phyloP scores from a whole-genome alignment of 35 echinoderm and acorn worm species.

The Amphiura filiformis region DNA sequence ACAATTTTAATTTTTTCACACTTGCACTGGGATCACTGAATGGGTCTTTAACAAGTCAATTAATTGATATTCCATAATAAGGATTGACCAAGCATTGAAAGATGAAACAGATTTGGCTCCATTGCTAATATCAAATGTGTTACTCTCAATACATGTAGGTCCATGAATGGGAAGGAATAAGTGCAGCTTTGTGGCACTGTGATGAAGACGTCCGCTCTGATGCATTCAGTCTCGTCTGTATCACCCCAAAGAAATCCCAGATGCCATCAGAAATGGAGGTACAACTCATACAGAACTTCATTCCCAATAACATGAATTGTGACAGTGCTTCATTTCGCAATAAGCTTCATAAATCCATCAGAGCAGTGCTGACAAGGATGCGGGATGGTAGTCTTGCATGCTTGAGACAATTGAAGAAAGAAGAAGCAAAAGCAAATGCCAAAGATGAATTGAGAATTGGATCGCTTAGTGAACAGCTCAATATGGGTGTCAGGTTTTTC shows the following conservation, averaged over 20 bases:
- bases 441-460: neutral
- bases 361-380: conserved; percentile 47
- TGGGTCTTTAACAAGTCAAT: too few species aligned
- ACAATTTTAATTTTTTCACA: too few species aligned
- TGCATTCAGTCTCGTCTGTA: conserved; percentile 56
- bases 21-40: too few species aligned
- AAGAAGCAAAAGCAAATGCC: too few species aligned
- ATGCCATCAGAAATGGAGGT: conserved; percentile 31
- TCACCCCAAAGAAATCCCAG: conserved; percentile 58
- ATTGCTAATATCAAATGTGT: too few species aligned
- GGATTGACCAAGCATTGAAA: too few species aligned
- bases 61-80: too few species aligned
- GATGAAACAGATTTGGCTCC: too few species aligned
- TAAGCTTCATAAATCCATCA: conserved; percentile 41
- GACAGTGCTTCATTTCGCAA: conserved; percentile 74
- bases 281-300: conserved; percentile 31
- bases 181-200: conserved; percentile 46
- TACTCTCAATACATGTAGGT: too few species aligned
- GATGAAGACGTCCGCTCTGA: conserved; percentile 67
- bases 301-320: conserved; percentile 65
- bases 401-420: conserved; percentile 37
- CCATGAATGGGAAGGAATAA: conserved; percentile 24
- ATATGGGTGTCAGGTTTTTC: conserved; percentile 10
- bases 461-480: conserved; percentile 22
- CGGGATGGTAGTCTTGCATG: conserved; percentile 59